Evolutionary conservation across 2,888 invertebrate species (phyloP).

Genomic region (Leptinotarsa haldemani): DNA sequence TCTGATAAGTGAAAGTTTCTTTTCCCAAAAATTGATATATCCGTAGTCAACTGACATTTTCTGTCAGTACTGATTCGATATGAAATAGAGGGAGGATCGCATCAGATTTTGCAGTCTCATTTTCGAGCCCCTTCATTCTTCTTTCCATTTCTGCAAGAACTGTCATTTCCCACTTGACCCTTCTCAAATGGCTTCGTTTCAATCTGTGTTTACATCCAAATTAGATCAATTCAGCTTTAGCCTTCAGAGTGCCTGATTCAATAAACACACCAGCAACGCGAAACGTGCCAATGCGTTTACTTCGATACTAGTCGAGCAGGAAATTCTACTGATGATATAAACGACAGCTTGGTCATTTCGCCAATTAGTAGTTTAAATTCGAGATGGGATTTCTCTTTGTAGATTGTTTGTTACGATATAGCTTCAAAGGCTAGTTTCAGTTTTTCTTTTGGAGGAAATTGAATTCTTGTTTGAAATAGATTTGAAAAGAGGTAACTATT

Average conservation of each 20-base stretch:
- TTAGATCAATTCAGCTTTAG: slow-evolving; percentile 6
- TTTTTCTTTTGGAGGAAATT: neutral
- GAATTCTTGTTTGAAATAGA: too few relatives aligned
- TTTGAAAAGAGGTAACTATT: too few relatives aligned
- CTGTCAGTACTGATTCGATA: too few relatives aligned
- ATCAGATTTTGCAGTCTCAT: too few relatives aligned
- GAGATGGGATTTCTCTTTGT: neutral
- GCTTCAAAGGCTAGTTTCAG: neutral
- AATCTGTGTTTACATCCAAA: slow-evolving; percentile 7
- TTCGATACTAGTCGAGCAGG: slow-evolving; percentile 4
- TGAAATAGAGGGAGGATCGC: too few relatives aligned
- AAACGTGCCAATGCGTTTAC: slow-evolving; percentile 16
- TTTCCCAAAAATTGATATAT: too few relatives aligned
- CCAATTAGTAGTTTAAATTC: neutral
- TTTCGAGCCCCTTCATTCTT: too few relatives aligned
- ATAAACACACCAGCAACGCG: slow-evolving; percentile 2
- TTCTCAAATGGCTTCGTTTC: neutral
- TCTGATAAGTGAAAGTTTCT: too few relatives aligned
- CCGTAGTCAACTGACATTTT: too few relatives aligned
- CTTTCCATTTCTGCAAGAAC: neutral
- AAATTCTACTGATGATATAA: slow-evolving; percentile 14
- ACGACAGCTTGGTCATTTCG: slow-evolving; percentile 9
- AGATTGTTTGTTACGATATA: neutral
- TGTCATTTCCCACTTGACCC: neutral
- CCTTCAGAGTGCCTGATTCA: slow-evolving; percentile 13